Percentiles rank a stretch among this genome's conserved stretches.
These are phyloP conservation scores for Spheniscus mendiculus DNA, from an alignment of 2,113 vertebrate genomes.

Conservation along the genomic window DNA sequence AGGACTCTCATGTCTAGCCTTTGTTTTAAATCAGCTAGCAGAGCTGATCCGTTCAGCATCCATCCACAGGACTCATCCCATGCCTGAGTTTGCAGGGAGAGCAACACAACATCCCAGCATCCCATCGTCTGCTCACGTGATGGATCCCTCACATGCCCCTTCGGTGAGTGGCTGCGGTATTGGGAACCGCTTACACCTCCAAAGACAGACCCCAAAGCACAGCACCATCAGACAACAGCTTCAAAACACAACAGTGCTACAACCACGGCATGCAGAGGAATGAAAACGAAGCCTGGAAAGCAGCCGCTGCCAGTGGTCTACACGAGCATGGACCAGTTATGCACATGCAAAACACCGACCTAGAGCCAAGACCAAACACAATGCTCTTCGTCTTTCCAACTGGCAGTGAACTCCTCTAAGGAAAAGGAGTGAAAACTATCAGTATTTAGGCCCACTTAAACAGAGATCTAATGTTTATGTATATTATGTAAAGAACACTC, in stretches of 20 bases:
- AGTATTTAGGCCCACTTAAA: background rate
- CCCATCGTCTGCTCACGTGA: fast-evolving
- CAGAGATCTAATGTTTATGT: background rate
- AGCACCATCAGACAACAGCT: background rate
- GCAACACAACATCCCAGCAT: fast-evolving
- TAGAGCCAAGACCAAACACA: background rate
- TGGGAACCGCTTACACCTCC: background rate
- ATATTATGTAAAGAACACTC: background rate
- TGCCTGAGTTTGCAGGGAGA: fast-evolving
- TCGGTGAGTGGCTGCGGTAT: fast-evolving
- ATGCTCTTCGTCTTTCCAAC: background rate
- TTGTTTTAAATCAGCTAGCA: background rate
- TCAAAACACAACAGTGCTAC: background rate
- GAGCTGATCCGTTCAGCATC: background rate
- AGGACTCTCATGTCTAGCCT: background rate
- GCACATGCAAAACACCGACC: fast-evolving
- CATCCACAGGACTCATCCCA: background rate
- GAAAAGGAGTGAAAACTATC: background rate
- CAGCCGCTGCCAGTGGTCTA: background rate
- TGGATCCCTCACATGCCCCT: fast-evolving
- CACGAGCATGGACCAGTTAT: fast-evolving
- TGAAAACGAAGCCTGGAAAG: background rate
- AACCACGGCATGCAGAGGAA: background rate
- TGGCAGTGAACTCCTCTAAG: background rate
- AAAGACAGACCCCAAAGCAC: fast-evolving